These are phyloP conservation scores for Diacarnus erythraeanus DNA, from an alignment of 37 sponge, comb jelly and placozoan genomes.

Conservation along the genomic window DNA sequence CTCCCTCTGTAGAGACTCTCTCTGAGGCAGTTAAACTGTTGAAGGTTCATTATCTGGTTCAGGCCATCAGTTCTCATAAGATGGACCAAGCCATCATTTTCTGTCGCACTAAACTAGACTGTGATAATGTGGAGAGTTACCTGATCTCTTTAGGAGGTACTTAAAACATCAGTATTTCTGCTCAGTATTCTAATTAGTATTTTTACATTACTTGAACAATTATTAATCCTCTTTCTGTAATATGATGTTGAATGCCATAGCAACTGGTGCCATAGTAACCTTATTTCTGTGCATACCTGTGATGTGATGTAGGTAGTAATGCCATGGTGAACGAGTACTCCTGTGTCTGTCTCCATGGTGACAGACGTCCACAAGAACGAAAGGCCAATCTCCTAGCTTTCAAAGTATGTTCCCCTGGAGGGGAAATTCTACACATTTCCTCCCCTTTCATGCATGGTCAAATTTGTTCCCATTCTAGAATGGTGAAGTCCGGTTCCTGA, in stretches of 20 bases:
- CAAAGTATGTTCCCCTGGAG: slow-evolving; percentile 39
- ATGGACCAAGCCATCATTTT: slow-evolving; percentile 97
- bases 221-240: background rate
- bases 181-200: slow-evolving; percentile 27
- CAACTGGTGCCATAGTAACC: background rate
- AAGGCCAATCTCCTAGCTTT: slow-evolving; percentile 84
- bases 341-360: slow-evolving; percentile 96
- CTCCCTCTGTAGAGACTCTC: slow-evolving; percentile 50
- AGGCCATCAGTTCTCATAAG: slow-evolving; percentile 80
- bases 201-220: background rate
- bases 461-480: slow-evolving; percentile 32
- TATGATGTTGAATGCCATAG: background rate
- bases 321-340: slow-evolving; percentile 85
- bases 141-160: slow-evolving; percentile 68
- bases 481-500: slow-evolving; percentile 87
- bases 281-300: background rate
- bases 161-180: no score
- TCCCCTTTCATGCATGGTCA: no score
- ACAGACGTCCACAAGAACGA: slow-evolving; percentile 84
- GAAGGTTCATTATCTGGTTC: slow-evolving; percentile 87
- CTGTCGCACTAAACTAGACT: slow-evolving; percentile 97
- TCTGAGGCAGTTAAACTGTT: slow-evolving; percentile 91
- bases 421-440: background rate
- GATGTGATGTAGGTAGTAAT: slow-evolving; percentile 30
- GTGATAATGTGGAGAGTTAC: slow-evolving; percentile 93